Evolutionary conservation across 2,113 vertebrate species (phyloP).

Genomic region (Pygoscelis adeliae): DNA sequence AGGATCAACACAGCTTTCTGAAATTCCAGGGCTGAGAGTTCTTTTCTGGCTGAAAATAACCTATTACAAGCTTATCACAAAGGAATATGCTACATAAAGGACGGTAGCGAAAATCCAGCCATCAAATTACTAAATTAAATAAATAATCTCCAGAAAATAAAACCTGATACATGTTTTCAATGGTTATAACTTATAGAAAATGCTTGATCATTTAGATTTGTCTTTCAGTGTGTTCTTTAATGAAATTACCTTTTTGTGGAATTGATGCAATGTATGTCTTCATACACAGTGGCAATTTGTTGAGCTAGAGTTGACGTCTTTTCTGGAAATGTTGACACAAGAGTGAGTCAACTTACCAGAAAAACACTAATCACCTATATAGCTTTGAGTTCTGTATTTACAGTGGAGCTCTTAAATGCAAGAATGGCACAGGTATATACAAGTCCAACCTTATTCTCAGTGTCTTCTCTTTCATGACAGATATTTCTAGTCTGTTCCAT

Average conservation of each 20-base stretch:
- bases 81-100: not conserved
- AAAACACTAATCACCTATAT: not conserved
- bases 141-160: not conserved
- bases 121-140: not conserved
- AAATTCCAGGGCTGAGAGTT: not conserved
- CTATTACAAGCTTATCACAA: not conserved
- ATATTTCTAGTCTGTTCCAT: not conserved
- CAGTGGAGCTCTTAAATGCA: not conserved
- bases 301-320: not conserved
- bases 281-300: not conserved
- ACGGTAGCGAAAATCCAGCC: not conserved
- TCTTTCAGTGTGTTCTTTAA: not conserved
- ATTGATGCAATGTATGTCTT: not conserved
- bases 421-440: not conserved
- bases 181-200: not conserved
- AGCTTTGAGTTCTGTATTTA: not conserved
- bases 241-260: not conserved
- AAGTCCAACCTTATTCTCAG: not conserved
- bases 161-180: not conserved
- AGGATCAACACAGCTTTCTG: conserved; percentile 1
- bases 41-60: not conserved
- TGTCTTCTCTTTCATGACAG: not conserved
- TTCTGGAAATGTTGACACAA: not conserved
- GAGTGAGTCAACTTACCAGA: not conserved
- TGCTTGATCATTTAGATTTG: not conserved